Evolutionary conservation across 1,140 invertebrate genomes (phyloP).

Genomic region (Phortica variegata): DNA sequence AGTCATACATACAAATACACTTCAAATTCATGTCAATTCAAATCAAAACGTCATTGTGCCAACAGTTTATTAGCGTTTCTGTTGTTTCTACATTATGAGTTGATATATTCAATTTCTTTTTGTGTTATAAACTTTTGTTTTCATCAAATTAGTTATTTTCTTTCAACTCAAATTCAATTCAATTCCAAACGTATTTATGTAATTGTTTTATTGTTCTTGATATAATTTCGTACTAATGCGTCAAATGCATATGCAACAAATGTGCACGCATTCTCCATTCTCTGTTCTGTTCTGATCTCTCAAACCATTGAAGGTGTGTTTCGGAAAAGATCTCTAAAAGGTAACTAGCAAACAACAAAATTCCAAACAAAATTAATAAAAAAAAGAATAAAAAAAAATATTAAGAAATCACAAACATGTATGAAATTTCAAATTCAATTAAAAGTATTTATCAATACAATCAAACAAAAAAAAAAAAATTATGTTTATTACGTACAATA

Average conservation of each 20-base stretch:
- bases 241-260: constrained; percentile 55
- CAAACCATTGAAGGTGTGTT: constrained; percentile 72
- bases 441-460: constrained; percentile 37
- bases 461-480: constrained; percentile 31
- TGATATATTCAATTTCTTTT: constrained; percentile 12
- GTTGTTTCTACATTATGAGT: constrained; percentile 27
- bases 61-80: constrained; percentile 19
- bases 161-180: constrained; percentile 33
- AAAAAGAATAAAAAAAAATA: constrained; percentile 34
- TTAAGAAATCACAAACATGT: constrained; percentile 55
- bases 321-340: constrained; percentile 91
- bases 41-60: not conserved
- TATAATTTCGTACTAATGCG: constrained; percentile 61
- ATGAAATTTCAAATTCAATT: constrained; percentile 49
- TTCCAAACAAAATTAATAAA: constrained; percentile 35
- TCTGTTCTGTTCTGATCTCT: constrained; percentile 49
- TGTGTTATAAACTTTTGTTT: too few species aligned
- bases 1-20: too few species aligned
- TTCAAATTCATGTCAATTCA: constrained; percentile 8
- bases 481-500: constrained; percentile 1
- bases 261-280: constrained; percentile 57
- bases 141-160: not conserved
- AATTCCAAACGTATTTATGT: constrained; percentile 54
- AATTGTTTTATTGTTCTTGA: constrained; percentile 41
- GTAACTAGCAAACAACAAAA: constrained; percentile 61